A percentile compares a stretch with the other conserved stretches of the same genome.
These are phyloP conservation scores for Falco naumanni DNA, from an alignment of 2,797 vertebrate species.

Conservation along the genomic window DNA sequence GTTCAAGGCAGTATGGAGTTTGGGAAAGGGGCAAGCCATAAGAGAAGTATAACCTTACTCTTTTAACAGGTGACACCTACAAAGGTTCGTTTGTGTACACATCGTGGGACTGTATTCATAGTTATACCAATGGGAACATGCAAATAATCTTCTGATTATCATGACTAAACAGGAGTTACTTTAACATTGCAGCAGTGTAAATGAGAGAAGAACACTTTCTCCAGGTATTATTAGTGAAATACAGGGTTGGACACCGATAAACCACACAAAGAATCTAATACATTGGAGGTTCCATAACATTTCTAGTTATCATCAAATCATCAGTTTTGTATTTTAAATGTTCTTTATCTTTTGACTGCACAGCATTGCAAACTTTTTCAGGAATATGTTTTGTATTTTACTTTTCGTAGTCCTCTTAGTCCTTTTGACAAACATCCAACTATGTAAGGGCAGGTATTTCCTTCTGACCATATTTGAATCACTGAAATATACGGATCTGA, in stretches of 20 bases:
- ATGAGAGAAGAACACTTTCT: neutral
- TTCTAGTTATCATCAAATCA: neutral
- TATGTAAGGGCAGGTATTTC: neutral
- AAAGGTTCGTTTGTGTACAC: neutral
- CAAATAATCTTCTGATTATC: neutral
- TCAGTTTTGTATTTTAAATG: neutral
- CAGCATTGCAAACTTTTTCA: neutral
- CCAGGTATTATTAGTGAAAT: neutral
- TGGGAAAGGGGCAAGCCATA: neutral
- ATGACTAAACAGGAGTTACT: neutral
- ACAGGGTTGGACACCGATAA: neutral
- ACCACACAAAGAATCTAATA: neutral
- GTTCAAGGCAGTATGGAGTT: neutral
- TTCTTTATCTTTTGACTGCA: neutral
- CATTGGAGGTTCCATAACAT: neutral
- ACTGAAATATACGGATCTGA: neutral
- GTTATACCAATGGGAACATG: neutral
- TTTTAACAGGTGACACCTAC: neutral
- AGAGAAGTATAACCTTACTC: neutral
- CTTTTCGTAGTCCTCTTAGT: neutral
- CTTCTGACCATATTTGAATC: neutral
- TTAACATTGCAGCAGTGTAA: neutral
- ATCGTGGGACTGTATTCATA: neutral
- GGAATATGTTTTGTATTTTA: neutral
- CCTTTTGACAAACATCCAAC: neutral